Conservation (phyloP, 2,797 vertebrate species). For the Streptopelia turtur region DNA sequence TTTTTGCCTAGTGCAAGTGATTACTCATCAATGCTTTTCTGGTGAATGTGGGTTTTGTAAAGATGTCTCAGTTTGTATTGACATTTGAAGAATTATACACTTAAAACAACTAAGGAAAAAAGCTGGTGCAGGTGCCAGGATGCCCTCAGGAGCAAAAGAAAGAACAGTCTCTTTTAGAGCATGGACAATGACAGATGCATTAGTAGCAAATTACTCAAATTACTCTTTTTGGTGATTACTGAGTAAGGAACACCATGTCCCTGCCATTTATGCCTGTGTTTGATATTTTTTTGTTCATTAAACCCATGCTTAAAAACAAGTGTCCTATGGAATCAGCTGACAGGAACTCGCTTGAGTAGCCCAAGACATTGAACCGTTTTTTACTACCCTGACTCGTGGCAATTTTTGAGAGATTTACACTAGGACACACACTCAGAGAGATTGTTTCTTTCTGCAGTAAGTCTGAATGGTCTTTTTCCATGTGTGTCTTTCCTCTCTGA, state of each 20-base stretch:
- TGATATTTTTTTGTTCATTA: neutral
- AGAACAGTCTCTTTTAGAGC: neutral
- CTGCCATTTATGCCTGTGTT: neutral
- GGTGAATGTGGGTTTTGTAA: neutral
- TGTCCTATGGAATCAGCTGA: neutral
- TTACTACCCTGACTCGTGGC: neutral
- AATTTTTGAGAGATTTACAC: constrained; percentile 14
- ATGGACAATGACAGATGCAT: too few relatives aligned
- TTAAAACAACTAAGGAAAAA: neutral
- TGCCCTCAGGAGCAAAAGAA: neutral
- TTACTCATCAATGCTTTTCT: neutral
- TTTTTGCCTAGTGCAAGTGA: neutral
- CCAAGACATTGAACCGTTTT: neutral
- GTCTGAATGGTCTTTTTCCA: neutral
- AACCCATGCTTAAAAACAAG: neutral
- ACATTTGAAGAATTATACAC: neutral
- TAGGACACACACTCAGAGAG: neutral
- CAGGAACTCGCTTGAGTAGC: neutral
- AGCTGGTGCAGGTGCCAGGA: neutral
- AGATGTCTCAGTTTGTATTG: neutral
- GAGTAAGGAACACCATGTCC: neutral
- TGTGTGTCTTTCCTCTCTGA: constrained; percentile 4
- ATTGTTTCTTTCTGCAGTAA: neutral
- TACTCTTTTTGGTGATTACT: neutral
- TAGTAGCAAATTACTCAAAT: neutral